Conservation (phyloP, 2,797 vertebrate species). For the Trachops cirrhosus region DNA sequence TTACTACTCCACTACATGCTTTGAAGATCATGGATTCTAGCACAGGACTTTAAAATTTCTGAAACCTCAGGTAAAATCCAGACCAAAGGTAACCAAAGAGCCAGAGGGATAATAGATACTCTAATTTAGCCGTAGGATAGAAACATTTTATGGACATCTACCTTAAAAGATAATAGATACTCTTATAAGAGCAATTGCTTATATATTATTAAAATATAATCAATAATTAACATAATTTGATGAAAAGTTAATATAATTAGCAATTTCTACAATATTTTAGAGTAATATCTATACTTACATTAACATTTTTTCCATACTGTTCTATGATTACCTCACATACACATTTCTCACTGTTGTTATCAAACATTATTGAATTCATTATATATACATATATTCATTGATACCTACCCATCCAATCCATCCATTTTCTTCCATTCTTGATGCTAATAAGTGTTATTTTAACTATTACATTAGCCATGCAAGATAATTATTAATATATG, state of each 20-base stretch:
- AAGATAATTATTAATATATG: background rate
- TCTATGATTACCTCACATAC: background rate
- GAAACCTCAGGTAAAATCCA: background rate
- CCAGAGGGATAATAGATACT: background rate
- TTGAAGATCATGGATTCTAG: background rate
- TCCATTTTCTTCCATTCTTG: background rate
- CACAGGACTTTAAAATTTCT: background rate
- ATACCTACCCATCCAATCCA: background rate
- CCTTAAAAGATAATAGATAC: no score
- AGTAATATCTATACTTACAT: background rate
- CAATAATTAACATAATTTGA: background rate
- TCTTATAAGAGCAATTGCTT: background rate
- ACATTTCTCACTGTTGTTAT: background rate
- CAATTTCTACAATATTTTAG: background rate
- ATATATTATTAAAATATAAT: background rate
- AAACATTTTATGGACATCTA: background rate
- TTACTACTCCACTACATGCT: background rate
- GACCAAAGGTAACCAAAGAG: background rate
- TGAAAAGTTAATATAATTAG: background rate
- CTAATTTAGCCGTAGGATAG: background rate
- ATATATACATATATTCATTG: background rate
- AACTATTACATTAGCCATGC: background rate
- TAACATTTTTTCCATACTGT: background rate
- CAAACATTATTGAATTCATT: conserved; percentile 3
- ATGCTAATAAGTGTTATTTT: background rate